phyloP scores from a whole-genome alignment of 2,797 vertebrate genomes.

The Anguilla marmorata region DNA sequence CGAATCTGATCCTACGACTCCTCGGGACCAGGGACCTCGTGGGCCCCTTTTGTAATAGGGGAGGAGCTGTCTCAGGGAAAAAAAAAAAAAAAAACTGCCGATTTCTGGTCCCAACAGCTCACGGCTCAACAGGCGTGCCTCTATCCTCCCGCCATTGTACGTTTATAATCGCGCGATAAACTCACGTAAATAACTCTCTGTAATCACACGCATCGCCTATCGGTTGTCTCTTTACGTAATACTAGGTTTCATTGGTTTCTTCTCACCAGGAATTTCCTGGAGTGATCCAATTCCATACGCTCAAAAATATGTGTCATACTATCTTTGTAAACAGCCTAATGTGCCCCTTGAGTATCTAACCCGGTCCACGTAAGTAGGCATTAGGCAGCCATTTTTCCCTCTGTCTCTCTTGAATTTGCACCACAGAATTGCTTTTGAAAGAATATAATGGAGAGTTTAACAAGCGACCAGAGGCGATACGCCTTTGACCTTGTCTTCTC shows the following conservation, averaged over 20 bases:
- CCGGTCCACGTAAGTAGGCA: neutral
- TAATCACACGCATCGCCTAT: neutral
- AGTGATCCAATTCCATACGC: neutral
- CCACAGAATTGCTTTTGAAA: slow-evolving; percentile 28
- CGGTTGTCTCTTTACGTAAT: neutral
- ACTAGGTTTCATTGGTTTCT: neutral
- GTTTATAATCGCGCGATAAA: neutral
- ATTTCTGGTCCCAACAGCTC: slow-evolving; percentile 41
- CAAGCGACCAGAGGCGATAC: slow-evolving; percentile 23
- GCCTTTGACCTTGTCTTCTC: slow-evolving; percentile 39
- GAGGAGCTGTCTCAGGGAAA: slow-evolving; percentile 32
- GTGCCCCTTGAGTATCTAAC: neutral
- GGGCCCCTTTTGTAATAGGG: neutral
- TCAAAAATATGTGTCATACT: slow-evolving; percentile 1
- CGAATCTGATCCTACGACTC: neutral
- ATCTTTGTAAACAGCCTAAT: neutral
- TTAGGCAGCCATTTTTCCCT: neutral
- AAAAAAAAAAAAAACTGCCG: slow-evolving; percentile 31
- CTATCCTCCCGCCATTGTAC: slow-evolving; percentile 17
- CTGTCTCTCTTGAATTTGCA: neutral
- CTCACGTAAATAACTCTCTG: neutral
- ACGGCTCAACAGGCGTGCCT: slow-evolving; percentile 28
- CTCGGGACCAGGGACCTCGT: neutral
- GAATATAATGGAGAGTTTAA: slow-evolving; percentile 36
- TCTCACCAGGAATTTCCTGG: slow-evolving; percentile 6